phyloP scores from a whole-genome alignment of 2,797 vertebrate species.

The Lemur catta region DNA sequence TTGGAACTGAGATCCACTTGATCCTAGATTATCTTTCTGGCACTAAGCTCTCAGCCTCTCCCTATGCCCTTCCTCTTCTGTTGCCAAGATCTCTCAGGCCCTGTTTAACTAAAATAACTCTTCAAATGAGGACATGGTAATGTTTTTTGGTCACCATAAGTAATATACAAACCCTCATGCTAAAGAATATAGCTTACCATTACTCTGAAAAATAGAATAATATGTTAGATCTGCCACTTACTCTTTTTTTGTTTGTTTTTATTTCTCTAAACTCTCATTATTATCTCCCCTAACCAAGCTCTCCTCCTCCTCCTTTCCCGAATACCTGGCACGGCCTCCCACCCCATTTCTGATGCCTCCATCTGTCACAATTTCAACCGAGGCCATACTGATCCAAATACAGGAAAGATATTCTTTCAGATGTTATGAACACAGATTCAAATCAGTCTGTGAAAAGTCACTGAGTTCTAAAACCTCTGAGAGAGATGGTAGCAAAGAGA shows the following conservation, averaged over 20 bases:
- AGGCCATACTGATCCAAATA: background rate
- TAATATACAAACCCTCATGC: background rate
- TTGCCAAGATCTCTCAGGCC: background rate
- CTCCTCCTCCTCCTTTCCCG: background rate
- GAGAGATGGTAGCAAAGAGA: background rate
- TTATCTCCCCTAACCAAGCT: background rate
- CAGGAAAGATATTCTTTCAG: background rate
- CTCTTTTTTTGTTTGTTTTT: background rate
- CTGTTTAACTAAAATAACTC: background rate
- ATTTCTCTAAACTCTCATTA: background rate
- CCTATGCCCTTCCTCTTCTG: background rate
- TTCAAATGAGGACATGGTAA: background rate
- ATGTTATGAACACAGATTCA: background rate
- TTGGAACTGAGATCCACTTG: background rate
- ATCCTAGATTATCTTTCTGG: background rate
- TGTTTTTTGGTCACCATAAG: background rate
- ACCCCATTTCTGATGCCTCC: background rate
- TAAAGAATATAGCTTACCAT: background rate
- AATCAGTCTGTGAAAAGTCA: background rate
- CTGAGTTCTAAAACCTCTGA: background rate
- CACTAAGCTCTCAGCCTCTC: background rate
- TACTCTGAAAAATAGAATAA: background rate
- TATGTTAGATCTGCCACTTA: background rate
- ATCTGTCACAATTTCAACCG: background rate
- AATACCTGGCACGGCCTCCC: background rate